Base-by-base conservation (phyloP, 2,113 vertebrate species). In the Ailurus styani region DNA sequence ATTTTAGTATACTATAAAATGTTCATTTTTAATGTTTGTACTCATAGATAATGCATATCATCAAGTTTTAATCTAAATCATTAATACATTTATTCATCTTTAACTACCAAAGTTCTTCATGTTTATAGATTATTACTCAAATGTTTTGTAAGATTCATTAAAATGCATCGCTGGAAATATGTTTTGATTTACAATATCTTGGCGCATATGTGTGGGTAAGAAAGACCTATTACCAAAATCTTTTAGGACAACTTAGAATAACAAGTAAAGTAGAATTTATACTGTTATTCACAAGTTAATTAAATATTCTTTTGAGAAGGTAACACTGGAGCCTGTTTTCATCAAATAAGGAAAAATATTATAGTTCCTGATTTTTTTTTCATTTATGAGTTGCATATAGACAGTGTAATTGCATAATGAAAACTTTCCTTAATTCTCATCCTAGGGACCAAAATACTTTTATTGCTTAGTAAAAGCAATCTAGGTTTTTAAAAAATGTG, bases 1-100 rank as follows among this genome's bases (percentile, higher is more conserved):
- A 91, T 84, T 90, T 88, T 23, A 73, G 52, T 82, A 79, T 55
- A 66, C 25, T 62, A 23, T 57, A 86, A 93, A 85, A 95, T 83
- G 95, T 87, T 93, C 60, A 78, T 66, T 95, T 96, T 95, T 70
- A 96, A 84, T 90, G 78, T 96, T 86, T 66, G 25, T 37, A 72
- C 81, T 96, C 75, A 95, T 78, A 82, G 91, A 78, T 85, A 97
- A 97, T 90, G 34, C 3, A 84, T 87, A 42, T 60, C 37, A 90
- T 91, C 29, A 84, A 95, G 83, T 91, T 96, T 97, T 87, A 70
- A 86, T 42, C 31, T 83, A 93, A 95, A 97, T 95, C n/a, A 93
- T 87, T 93, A 73, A 96, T 55, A 47, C 20, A 70, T 77, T 60
- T 96, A 77, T 96, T 93, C 10, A 94, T 55, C 31, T 86, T 90